phyloP scores from a whole-genome alignment of 2,888 invertebrate species.

The Eristalis intricaria region DNA sequence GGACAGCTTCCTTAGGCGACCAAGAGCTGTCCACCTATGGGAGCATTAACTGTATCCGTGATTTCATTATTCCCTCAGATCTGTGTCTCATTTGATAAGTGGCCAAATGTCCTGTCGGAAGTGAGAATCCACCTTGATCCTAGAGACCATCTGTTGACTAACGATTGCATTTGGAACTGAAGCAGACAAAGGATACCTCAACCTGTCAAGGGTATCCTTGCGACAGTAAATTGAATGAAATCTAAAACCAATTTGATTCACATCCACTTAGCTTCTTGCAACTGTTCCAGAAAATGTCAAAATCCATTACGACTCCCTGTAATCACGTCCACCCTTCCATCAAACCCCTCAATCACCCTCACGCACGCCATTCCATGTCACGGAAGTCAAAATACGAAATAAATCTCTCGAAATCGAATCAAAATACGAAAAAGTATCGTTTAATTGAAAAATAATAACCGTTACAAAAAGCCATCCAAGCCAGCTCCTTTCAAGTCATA shows the following conservation, averaged over 20 bases:
- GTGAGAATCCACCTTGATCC: too few relatives aligned
- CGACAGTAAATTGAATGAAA: background rate
- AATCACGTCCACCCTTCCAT: background rate
- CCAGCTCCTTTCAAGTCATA: background rate
- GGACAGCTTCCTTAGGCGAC: too few relatives aligned
- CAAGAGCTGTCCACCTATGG: too few relatives aligned
- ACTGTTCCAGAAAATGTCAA: constrained; percentile 15
- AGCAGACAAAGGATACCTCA: too few relatives aligned
- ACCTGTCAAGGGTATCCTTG: too few relatives aligned
- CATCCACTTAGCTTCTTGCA: background rate
- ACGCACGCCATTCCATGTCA: background rate
- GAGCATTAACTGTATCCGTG: too few relatives aligned
- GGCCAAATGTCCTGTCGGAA: too few relatives aligned
- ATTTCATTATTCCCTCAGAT: too few relatives aligned
- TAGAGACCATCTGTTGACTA: too few relatives aligned
- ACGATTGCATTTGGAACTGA: too few relatives aligned
- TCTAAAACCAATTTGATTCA: background rate
- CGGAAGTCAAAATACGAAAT: background rate
- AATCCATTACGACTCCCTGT: background rate
- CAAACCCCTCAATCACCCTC: background rate
- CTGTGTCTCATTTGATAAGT: too few relatives aligned
- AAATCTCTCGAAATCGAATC: constrained; percentile 18
- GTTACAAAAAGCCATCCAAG: constrained; percentile 28
- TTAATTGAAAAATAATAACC: constrained; percentile 50
- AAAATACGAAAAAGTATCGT: constrained; percentile 28